phyloP scores from a whole-genome alignment of 2,797 vertebrate genomes.

The Phoxinus dragarum region DNA sequence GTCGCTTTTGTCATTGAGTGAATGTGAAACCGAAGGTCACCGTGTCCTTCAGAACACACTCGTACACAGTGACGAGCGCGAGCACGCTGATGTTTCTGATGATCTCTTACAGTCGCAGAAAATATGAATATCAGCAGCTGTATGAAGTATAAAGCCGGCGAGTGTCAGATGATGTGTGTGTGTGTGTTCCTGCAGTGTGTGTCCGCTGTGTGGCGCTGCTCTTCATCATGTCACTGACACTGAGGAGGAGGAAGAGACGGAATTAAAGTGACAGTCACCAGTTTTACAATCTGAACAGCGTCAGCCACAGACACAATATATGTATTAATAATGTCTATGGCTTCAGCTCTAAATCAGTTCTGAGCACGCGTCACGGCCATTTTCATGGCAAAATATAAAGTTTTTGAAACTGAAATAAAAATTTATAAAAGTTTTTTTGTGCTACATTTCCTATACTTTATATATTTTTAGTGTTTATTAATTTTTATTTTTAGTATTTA shows the following conservation, averaged over 20 bases:
- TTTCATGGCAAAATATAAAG: too few species aligned
- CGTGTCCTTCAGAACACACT: background rate
- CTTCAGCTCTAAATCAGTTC: too few species aligned
- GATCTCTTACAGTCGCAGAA: background rate
- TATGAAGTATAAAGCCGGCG: background rate
- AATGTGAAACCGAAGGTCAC: conserved; percentile 4
- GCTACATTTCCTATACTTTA: too few species aligned
- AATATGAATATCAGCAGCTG: background rate
- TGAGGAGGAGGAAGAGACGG: background rate
- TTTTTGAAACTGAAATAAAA: too few species aligned
- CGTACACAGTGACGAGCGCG: background rate
- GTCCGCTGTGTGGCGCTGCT: background rate
- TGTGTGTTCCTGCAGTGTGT: background rate
- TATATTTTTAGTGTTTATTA: too few species aligned
- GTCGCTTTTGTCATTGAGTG: background rate
- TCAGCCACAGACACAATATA: too few species aligned
- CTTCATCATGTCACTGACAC: background rate
- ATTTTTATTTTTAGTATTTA: background rate
- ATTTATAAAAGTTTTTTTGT: too few species aligned
- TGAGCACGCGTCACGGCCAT: too few species aligned
- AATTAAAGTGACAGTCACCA: background rate
- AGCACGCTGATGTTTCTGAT: background rate
- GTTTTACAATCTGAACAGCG: too few species aligned
- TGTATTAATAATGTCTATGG: too few species aligned
- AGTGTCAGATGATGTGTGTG: background rate